Base-by-base conservation (phyloP, 92 coral and sea anemone species). In the Micromussa lordhowensis region DNA sequence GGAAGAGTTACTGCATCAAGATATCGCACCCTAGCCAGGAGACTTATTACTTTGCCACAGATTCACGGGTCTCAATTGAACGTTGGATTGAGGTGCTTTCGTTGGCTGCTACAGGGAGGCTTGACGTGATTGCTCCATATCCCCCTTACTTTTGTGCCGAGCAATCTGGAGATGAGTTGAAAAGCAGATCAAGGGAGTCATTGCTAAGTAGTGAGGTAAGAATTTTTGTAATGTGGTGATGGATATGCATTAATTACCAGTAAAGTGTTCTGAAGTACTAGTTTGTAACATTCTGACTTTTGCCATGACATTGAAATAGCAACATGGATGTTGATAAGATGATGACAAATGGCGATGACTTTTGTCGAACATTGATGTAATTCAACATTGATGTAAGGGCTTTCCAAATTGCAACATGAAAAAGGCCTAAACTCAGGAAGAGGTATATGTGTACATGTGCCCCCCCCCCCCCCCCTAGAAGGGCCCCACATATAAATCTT, bases 51-150 rank as follows among this genome's bases (percentile, higher is more conserved):
- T 98, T 98, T 86, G 96, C 96, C 29, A 94, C 99, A 26, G 98
- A 98, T 84, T 94, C 99, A 1, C 90, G 98, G 55, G 96, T 94
- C 24, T 89, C 98, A 17, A 94, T 98, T 22, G 98, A 96, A 69
- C 92, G 98, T 16, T 98, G 99, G 99, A 94, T 98, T 53, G 99
- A 98, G 49, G 92, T 98, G 86, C 91, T 97, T 22, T 98, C 99
- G 29, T 91, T 98, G 8, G 98, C 98, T 0, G 94, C 98, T 13
- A 98, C 99, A 31, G 98, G 98, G 24, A 87, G 98, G 82, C 92
- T 87, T 34, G 98, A 98, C 71, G 92, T 92, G 35, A 91, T 95
- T n/a, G 90, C 98, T 3, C 98, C 98, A 30, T 95, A 94, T 83
- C 96, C 94, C 9, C 96, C 98, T 0, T 95, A 92, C 85, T 95